phyloP scores from a whole-genome alignment of 1,140 invertebrate genomes.

The Harpegnathos saltator region DNA sequence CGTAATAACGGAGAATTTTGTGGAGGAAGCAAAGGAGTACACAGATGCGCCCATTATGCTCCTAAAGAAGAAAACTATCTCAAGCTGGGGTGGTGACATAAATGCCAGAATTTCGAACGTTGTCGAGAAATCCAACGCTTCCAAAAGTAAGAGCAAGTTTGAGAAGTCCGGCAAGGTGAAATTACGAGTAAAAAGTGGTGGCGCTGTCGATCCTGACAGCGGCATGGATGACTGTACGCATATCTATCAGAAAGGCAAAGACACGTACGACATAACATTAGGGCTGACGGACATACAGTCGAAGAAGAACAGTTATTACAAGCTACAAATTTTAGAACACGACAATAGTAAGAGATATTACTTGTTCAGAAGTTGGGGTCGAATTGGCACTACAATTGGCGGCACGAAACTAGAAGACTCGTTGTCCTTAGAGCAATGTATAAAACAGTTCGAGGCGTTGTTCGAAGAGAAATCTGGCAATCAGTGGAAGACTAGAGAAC shows the following conservation, averaged over 20 bases:
- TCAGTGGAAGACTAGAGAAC: constrained; percentile 88
- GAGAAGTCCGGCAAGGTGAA: constrained; percentile 90
- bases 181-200: constrained; percentile 94
- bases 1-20: constrained; percentile 92
- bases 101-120: constrained; percentile 85
- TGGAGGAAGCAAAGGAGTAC: constrained; percentile 89
- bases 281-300: constrained; percentile 94
- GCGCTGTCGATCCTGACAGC: constrained; percentile 96
- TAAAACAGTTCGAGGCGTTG: constrained; percentile 88
- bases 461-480: constrained; percentile 96
- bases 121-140: constrained; percentile 72
- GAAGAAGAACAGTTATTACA: constrained; percentile 98
- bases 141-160: constrained; percentile 88
- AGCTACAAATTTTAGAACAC: constrained; percentile 94
- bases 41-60: constrained; percentile 87
- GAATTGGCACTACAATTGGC: constrained; percentile 97
- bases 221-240: constrained; percentile 93
- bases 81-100: constrained; percentile 93
- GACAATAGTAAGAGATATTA: constrained; percentile 92
- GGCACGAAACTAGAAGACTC: constrained; percentile 92
- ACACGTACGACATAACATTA: constrained; percentile 93
- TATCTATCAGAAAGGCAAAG: constrained; percentile 89
- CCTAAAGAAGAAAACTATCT: constrained; percentile 91
- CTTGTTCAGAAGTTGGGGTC: constrained; percentile 97
- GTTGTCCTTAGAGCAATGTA: constrained; percentile 88